Percentiles rank a stretch among this genome's conserved stretches.
phyloP scores from a whole-genome alignment of 2,113 vertebrate genomes.

The Colossoma macropomum region DNA sequence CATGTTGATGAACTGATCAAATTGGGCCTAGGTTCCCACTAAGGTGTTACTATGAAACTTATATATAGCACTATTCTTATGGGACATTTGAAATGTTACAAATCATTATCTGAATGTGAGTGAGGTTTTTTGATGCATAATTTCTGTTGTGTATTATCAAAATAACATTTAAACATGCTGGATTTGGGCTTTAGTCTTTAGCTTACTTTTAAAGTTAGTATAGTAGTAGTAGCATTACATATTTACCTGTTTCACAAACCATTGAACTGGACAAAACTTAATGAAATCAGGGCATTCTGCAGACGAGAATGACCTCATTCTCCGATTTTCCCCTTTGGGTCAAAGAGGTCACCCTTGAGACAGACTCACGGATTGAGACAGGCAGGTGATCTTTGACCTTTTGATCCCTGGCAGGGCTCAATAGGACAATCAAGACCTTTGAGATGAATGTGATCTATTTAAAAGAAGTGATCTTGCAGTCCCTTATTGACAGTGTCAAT shows the following conservation, averaged over 20 bases:
- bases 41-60: too few species aligned
- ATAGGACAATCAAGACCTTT: constrained; percentile 53
- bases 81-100: too few species aligned
- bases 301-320: constrained; percentile 56
- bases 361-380: constrained; percentile 49
- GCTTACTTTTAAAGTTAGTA: too few species aligned
- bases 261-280: neutral
- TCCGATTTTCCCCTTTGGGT: constrained; percentile 50
- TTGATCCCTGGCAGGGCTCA: constrained; percentile 46
- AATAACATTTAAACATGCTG: too few species aligned
- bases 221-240: neutral
- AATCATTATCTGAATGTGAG: too few species aligned
- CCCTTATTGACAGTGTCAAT: constrained; percentile 33
- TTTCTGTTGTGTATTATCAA: too few species aligned
- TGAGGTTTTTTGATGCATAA: too few species aligned
- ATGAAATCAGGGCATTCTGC: neutral
- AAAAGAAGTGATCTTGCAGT: constrained; percentile 52
- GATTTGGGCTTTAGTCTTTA: too few species aligned
- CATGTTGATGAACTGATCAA: too few species aligned
- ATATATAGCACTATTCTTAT: too few species aligned
- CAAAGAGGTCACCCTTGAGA: constrained; percentile 60
- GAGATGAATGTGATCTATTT: constrained; percentile 44
- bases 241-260: constrained; percentile 12
- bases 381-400: constrained; percentile 63
- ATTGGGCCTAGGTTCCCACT: too few species aligned